Percentiles rank a stretch among this genome's conserved stretches.
Evolutionary conservation across 2,888 invertebrate species (phyloP).

Genomic region (Conus canariensis): DNA sequence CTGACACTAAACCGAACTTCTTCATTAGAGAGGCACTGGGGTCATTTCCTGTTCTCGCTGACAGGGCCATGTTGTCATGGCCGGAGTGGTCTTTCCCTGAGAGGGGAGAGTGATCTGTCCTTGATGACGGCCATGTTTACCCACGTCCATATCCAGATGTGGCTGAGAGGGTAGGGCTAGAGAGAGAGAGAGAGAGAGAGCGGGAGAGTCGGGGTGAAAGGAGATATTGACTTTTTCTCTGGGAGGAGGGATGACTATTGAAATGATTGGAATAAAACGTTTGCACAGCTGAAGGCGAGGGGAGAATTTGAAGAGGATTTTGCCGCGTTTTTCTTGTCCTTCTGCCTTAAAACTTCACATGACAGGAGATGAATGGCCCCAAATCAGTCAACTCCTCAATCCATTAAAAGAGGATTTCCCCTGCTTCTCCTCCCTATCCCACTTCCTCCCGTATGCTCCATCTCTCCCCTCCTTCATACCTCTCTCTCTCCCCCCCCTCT

Average conservation of each 20-base stretch:
- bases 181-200: no score
- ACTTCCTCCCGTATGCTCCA: background rate
- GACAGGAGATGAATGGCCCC: background rate
- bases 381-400: background rate
- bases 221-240: background rate
- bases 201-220: no score
- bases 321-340: background rate
- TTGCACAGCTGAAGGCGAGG: background rate
- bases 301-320: background rate
- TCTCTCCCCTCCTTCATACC: background rate
- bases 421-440: no score
- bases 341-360: background rate
- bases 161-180: no score
- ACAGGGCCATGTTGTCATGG: background rate
- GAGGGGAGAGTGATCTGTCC: slow-evolving; percentile 25
- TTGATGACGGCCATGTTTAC: slow-evolving; percentile 28
- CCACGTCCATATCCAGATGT: no score
- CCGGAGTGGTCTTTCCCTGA: slow-evolving; percentile 17
- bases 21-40: background rate
- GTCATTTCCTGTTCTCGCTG: slow-evolving; percentile 4
- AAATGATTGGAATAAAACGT: background rate
- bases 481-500: no score
- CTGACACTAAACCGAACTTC: slow-evolving; percentile 3
- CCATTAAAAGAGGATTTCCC: background rate
- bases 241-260: background rate